Evolutionary conservation across 2,888 invertebrate species (phyloP).

Genomic region (Eucera pruinosa): DNA sequence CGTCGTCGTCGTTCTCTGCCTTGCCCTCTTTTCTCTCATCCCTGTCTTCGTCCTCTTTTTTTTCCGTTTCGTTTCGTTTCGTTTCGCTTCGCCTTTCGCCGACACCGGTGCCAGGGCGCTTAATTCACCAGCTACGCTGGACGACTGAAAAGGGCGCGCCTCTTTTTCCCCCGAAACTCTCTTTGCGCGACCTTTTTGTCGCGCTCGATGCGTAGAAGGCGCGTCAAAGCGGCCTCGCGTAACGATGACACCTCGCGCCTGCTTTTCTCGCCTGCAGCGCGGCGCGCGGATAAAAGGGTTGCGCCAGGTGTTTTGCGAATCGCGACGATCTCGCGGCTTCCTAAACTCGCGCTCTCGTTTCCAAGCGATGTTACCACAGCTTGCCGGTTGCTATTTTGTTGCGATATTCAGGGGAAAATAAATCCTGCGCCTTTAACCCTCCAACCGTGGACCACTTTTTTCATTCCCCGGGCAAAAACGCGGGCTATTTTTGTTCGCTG

Average conservation of each 20-base stretch:
- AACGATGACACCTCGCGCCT: constrained; percentile 52
- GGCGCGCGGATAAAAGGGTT: constrained; percentile 8
- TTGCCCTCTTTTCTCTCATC: neutral
- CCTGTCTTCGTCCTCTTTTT: neutral
- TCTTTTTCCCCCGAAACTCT: constrained; percentile 37
- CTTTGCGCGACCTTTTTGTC: constrained; percentile 44
- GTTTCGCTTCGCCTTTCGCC: constrained; percentile 44
- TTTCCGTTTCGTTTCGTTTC: constrained; percentile 2
- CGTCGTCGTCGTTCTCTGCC: constrained; percentile 13
- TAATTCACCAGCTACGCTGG: constrained; percentile 58
- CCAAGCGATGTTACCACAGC: too few species aligned
- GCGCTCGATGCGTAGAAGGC: constrained; percentile 54
- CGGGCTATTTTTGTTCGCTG: too few species aligned
- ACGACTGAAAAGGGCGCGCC: constrained; percentile 64
- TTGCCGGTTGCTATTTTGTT: too few species aligned
- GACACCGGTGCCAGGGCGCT: constrained; percentile 47
- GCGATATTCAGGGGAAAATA: neutral
- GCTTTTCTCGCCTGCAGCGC: constrained; percentile 14
- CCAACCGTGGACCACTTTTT: too few species aligned
- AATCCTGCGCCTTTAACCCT: too few species aligned
- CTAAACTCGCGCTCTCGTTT: neutral
- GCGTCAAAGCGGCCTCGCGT: constrained; percentile 65
- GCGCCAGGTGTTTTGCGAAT: constrained; percentile 23
- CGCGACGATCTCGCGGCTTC: constrained; percentile 11
- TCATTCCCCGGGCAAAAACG: too few species aligned